These are phyloP conservation scores for Dicerorhinus sumatrensis DNA, from an alignment of 2,113 vertebrate species.

Conservation along the genomic window DNA sequence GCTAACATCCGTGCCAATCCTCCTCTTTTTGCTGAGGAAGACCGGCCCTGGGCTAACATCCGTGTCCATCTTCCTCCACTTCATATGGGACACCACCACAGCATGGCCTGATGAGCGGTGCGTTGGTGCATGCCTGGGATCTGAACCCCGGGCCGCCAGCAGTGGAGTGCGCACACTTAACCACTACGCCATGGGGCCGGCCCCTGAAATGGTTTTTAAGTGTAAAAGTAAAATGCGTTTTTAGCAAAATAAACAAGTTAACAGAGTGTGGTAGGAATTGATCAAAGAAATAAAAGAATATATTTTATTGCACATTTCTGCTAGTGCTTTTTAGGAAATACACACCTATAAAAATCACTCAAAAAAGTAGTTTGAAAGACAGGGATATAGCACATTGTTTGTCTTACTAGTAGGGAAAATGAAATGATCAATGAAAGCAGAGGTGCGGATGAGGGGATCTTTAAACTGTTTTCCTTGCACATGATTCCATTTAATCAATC, in stretches of 20 bases:
- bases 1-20: too few relatives aligned
- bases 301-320: slow-evolving; percentile 50
- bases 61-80: too few relatives aligned
- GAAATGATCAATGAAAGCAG: slow-evolving; percentile 55
- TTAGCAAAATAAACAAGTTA: slow-evolving; percentile 16
- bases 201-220: not conserved
- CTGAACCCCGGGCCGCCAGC: too few relatives aligned
- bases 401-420: slow-evolving; percentile 13
- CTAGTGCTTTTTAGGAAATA: slow-evolving; percentile 54
- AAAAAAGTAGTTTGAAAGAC: slow-evolving; percentile 5
- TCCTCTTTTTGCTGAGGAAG: too few relatives aligned
- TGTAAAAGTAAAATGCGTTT: slow-evolving; percentile 57
- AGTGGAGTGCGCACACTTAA: too few relatives aligned
- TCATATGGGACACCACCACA: too few relatives aligned
- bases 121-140: too few relatives aligned
- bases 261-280: slow-evolving; percentile 54
- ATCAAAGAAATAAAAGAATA: slow-evolving; percentile 66
- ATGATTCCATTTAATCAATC: slow-evolving; percentile 69
- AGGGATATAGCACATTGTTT: not conserved
- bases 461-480: slow-evolving; percentile 49
- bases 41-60: too few relatives aligned
- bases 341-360: slow-evolving; percentile 30
- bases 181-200: too few relatives aligned
- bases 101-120: too few relatives aligned
- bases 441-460: not conserved